phyloP scores from a whole-genome alignment of 2,888 invertebrate genomes.

The Salpingus planirostris region DNA sequence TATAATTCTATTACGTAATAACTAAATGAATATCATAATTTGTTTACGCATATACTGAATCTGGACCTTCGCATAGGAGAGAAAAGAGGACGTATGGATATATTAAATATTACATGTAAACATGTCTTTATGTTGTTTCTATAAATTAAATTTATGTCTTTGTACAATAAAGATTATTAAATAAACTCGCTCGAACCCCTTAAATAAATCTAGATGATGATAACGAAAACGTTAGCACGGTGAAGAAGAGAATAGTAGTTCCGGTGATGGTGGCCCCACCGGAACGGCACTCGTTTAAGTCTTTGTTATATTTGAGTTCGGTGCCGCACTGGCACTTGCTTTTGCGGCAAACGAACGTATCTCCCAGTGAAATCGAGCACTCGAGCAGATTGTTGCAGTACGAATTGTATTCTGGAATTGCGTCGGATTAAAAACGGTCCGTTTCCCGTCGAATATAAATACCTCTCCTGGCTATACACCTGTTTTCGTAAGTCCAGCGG shows the following conservation, averaged over 20 bases:
- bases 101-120: conserved; percentile 16
- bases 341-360: conserved; percentile 22
- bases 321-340: conserved; percentile 24
- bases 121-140: conserved; percentile 17
- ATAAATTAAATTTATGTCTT: conserved; percentile 12
- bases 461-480: too few species aligned
- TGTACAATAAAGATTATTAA: conserved; percentile 15
- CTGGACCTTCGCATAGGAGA: conserved; percentile 14
- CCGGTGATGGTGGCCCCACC: too few species aligned
- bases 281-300: too few species aligned
- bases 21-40: conserved; percentile 16
- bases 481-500: too few species aligned
- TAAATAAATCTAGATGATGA: conserved; percentile 3
- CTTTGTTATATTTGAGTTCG: too few species aligned
- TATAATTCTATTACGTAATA: conserved; percentile 4
- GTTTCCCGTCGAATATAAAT: too few species aligned
- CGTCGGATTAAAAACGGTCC: too few species aligned
- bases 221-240: too few species aligned
- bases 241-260: too few species aligned
- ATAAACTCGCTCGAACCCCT: conserved; percentile 4
- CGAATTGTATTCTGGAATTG: conserved; percentile 20
- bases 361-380: conserved; percentile 20
- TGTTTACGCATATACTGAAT: conserved; percentile 19
- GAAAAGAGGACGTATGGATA: conserved; percentile 14
- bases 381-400: conserved; percentile 20